Percentiles rank a stretch among this genome's conserved stretches.
Evolutionary conservation across 2,888 invertebrate genomes (phyloP).

Genomic region (Archaeoteleia sp.): DNA sequence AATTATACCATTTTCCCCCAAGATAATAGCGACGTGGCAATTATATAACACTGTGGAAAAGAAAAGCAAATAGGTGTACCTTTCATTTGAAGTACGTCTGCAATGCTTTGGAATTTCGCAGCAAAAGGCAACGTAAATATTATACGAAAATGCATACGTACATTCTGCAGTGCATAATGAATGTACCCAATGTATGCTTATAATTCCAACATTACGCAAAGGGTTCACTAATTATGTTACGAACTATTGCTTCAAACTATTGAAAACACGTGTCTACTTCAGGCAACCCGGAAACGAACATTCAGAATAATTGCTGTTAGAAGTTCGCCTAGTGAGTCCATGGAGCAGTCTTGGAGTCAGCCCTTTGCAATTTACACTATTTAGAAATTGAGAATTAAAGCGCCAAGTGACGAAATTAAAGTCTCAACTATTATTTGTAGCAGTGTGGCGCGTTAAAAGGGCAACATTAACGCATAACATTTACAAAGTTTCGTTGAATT

Average conservation of each 20-base stretch:
- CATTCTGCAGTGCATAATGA: constrained; percentile 7
- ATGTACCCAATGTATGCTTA: constrained; percentile 13
- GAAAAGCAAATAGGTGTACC: too few relatives aligned
- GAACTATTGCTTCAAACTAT: constrained; percentile 38
- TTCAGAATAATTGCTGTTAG: constrained; percentile 32
- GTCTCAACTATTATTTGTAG: constrained; percentile 22
- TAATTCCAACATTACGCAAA: constrained; percentile 12
- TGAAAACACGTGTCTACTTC: constrained; percentile 41
- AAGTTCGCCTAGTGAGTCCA: constrained; percentile 22
- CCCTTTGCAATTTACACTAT: constrained; percentile 23
- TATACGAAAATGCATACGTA: neutral
- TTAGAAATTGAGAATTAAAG: constrained; percentile 22
- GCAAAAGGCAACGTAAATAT: constrained; percentile 2
- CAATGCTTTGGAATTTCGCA: too few relatives aligned
- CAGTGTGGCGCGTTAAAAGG: too few relatives aligned
- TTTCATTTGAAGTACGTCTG: too few relatives aligned
- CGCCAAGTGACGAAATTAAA: constrained; percentile 18
- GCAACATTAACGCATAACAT: too few relatives aligned
- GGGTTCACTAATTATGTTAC: constrained; percentile 29
- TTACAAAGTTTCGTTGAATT: too few relatives aligned
- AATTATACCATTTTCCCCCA: too few relatives aligned
- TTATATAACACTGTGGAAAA: too few relatives aligned
- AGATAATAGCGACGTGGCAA: too few relatives aligned
- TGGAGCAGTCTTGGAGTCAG: constrained; percentile 19
- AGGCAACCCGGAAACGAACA: constrained; percentile 36